Percentiles rank a stretch among this genome's conserved stretches.
These are phyloP conservation scores for Myrmophylax atrothorax DNA, from an alignment of 2,113 vertebrate species.

Conservation along the genomic window DNA sequence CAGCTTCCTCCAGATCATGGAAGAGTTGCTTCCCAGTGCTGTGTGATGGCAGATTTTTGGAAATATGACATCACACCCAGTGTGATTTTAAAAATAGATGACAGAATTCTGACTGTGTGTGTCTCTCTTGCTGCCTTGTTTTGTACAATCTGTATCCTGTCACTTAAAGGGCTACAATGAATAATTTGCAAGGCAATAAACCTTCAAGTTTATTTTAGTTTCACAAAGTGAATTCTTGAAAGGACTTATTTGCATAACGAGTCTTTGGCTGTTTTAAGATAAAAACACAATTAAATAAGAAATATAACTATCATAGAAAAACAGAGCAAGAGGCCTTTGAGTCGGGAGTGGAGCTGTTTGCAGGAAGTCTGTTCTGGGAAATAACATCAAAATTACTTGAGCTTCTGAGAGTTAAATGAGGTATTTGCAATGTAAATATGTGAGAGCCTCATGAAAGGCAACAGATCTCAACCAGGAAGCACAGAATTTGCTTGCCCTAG, in stretches of 20 bases:
- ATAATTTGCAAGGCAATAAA: conserved; percentile 35
- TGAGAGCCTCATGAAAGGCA: not conserved
- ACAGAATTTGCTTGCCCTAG: not conserved
- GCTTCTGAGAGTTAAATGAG: conserved; percentile 5
- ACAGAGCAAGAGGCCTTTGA: conserved; percentile 4
- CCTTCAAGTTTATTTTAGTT: conserved; percentile 45
- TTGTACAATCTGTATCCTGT: not conserved
- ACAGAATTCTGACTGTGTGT: not conserved
- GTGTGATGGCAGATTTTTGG: not conserved
- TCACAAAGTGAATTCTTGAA: conserved; percentile 46
- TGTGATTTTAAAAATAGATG: not conserved
- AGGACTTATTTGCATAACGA: conserved; percentile 42
- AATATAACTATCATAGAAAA: conserved; percentile 2
- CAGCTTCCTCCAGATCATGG: too few species aligned
- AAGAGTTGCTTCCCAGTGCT: not conserved
- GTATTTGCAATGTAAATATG: conserved; percentile 38
- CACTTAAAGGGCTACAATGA: not conserved
- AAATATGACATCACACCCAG: not conserved
- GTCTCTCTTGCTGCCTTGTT: not conserved
- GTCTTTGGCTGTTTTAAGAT: conserved; percentile 64
- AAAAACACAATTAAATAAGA: conserved; percentile 28
- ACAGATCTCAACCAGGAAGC: not conserved
- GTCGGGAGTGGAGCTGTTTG: not conserved
- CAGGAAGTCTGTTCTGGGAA: not conserved
- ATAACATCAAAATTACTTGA: not conserved